These are phyloP conservation scores for Melanotaenia parkinsoni DNA, from an alignment of 2,797 vertebrate genomes.

Conservation along the genomic window DNA sequence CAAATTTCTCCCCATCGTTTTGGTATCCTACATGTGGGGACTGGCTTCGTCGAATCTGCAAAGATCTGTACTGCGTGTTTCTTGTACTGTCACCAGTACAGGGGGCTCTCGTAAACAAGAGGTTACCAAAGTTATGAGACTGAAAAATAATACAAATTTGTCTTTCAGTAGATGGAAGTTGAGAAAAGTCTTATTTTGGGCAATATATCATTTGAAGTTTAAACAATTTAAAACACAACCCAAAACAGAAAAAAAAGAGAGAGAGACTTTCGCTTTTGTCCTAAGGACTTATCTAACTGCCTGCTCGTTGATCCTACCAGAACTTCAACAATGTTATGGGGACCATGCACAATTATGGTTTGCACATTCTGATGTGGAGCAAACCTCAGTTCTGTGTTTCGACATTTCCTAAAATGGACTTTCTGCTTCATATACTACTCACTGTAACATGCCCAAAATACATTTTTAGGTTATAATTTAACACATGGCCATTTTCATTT, in stretches of 20 bases:
- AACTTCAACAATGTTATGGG: not conserved
- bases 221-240: no score
- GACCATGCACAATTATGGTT: not conserved
- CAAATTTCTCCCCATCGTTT: no score
- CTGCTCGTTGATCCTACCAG: not conserved
- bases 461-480: slow-evolving; percentile 4
- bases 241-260: no score
- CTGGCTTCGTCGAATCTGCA: no score
- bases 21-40: no score
- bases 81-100: no score
- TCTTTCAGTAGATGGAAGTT: not conserved
- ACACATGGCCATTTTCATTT: not conserved
- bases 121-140: not conserved
- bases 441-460: not conserved
- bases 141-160: not conserved
- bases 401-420: not conserved
- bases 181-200: not conserved
- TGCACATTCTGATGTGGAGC: not conserved
- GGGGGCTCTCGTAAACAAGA: not conserved
- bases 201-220: not conserved
- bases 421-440: not conserved
- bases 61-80: no score
- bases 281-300: not conserved
- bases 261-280: not conserved
- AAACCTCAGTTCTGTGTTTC: not conserved